These are phyloP conservation scores for Symphodus melops DNA, from an alignment of 2,113 vertebrate genomes.

Conservation along the genomic window DNA sequence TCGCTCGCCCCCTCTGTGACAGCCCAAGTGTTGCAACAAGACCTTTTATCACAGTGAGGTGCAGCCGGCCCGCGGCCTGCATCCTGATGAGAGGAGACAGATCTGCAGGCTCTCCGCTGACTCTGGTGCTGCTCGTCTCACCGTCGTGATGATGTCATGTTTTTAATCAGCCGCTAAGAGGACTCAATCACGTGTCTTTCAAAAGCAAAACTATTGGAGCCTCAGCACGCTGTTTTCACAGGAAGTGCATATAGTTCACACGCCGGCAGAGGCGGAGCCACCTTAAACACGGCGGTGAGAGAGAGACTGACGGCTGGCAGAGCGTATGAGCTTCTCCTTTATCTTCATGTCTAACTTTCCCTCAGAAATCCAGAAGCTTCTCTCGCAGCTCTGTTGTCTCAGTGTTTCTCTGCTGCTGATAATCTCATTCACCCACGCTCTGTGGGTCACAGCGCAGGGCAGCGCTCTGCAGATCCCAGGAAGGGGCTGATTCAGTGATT, in stretches of 20 bases:
- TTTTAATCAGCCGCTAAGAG: no score
- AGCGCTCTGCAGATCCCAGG: neutral
- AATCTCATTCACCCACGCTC: neutral
- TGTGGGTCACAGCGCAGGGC: neutral
- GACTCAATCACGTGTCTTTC: no score
- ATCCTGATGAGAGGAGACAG: constrained; percentile 40
- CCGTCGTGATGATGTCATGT: no score
- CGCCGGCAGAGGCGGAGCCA: no score
- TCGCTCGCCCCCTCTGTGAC: constrained; percentile 3
- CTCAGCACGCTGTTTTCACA: no score
- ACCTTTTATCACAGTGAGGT: constrained; percentile 23
- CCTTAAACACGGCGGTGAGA: no score
- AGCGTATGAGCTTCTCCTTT: neutral
- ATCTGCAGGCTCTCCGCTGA: neutral
- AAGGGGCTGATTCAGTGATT: constrained; percentile 8
- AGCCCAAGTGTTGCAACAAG: constrained; percentile 20
- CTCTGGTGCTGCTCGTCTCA: neutral
- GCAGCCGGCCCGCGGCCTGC: constrained; percentile 17
- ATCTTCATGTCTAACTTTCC: neutral
- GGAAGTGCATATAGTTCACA: no score
- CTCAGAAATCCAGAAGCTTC: neutral
- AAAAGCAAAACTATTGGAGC: no score
- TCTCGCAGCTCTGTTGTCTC: neutral
- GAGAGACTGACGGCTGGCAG: neutral
- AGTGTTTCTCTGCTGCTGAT: neutral